A percentile compares a stretch with the other conserved stretches of the same genome.
These are phyloP conservation scores for Papilio protenor DNA, from an alignment of 2,888 invertebrate species.

Conservation along the genomic window DNA sequence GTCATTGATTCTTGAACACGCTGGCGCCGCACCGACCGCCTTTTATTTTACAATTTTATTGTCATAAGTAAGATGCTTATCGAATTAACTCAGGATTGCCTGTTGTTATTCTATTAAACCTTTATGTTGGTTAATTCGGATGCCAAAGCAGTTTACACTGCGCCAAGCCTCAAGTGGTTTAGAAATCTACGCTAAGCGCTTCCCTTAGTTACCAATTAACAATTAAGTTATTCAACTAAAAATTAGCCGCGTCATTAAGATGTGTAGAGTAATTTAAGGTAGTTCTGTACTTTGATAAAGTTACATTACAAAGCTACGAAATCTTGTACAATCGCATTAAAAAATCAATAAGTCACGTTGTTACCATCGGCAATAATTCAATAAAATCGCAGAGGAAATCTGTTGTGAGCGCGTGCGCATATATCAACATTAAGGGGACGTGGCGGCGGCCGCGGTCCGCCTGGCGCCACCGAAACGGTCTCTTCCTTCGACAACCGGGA, in stretches of 20 bases:
- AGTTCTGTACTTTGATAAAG: too few species aligned
- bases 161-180: background rate
- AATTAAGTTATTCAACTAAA: too few species aligned
- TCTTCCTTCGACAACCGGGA: constrained; percentile 62
- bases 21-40: constrained; percentile 71
- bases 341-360: background rate
- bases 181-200: too few species aligned
- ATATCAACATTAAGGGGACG: constrained; percentile 47
- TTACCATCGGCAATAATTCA: constrained; percentile 27
- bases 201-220: too few species aligned
- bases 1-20: constrained; percentile 76
- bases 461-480: constrained; percentile 74
- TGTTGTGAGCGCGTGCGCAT: constrained; percentile 41
- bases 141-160: background rate
- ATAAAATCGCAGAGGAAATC: constrained; percentile 34
- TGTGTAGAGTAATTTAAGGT: too few species aligned
- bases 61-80: constrained; percentile 15
- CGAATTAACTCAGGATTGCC: constrained; percentile 11
- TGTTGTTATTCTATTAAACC: constrained; percentile 18
- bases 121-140: background rate
- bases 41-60: constrained; percentile 60
- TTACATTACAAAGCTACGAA: background rate
- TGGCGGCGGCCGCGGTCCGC: constrained; percentile 42
- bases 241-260: too few species aligned
- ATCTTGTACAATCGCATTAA: background rate